Conservation (phyloP, 2,888 invertebrate species). For the Ophion ventricosus region DNA sequence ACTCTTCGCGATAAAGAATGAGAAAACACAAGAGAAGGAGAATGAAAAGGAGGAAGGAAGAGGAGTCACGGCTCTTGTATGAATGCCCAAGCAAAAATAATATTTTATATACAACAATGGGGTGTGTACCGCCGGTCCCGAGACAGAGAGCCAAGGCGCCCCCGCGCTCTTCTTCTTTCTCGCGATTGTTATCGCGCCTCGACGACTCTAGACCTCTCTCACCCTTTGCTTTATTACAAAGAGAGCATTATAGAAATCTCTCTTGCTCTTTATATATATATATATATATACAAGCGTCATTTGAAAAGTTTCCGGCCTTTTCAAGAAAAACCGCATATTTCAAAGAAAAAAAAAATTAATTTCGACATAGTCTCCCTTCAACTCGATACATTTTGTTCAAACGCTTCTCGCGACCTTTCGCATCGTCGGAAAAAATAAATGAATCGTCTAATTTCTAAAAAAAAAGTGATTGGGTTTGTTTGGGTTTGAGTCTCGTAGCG, state of each 20-base stretch:
- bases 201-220: slow-evolving; percentile 62
- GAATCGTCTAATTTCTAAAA: too few relatives aligned
- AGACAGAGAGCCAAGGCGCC: slow-evolving; percentile 64
- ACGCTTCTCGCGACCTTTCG: too few relatives aligned
- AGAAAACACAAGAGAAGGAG: slow-evolving; percentile 48
- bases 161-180: slow-evolving; percentile 64
- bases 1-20: slow-evolving; percentile 47
- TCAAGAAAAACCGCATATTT: too few relatives aligned
- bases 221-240: slow-evolving; percentile 64
- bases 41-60: slow-evolving; percentile 44
- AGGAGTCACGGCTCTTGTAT: slow-evolving; percentile 66
- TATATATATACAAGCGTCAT: too few relatives aligned
- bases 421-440: too few relatives aligned
- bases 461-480: neutral
- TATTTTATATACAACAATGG: slow-evolving; percentile 81
- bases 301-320: too few relatives aligned
- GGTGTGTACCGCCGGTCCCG: slow-evolving; percentile 56
- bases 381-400: too few relatives aligned
- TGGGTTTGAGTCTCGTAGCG: slow-evolving; percentile 33
- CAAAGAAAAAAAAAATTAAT: too few relatives aligned
- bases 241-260: slow-evolving; percentile 62
- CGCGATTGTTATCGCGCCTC: slow-evolving; percentile 78
- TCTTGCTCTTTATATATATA: slow-evolving; percentile 6
- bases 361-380: too few relatives aligned
- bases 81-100: slow-evolving; percentile 79